A percentile compares a stretch with the other conserved stretches of the same genome.
phyloP scores from a whole-genome alignment of 2,797 vertebrate species.

The Brotogeris chrysoptera region DNA sequence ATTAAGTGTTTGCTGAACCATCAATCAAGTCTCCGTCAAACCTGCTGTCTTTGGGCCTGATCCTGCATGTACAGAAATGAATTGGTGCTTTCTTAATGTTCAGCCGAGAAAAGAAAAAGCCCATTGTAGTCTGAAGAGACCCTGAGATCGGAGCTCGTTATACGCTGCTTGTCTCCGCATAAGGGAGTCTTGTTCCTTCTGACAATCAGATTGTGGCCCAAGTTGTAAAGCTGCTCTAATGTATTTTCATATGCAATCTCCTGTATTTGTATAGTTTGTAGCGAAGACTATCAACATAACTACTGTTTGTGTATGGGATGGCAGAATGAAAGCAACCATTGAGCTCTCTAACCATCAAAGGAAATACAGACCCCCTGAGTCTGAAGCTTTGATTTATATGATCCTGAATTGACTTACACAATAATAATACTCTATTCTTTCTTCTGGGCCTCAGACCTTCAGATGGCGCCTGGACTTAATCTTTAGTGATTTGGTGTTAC shows the following conservation, averaged over 20 bases:
- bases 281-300: constrained; percentile 42
- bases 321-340: constrained; percentile 64
- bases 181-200: constrained; percentile 49
- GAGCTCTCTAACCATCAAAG: constrained; percentile 53
- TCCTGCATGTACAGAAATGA: constrained; percentile 16
- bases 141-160: constrained; percentile 18
- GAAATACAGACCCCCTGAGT: background rate
- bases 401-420: background rate
- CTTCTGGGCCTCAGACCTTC: constrained; percentile 9
- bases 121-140: constrained; percentile 21
- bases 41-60: constrained; percentile 7
- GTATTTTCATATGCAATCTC: constrained; percentile 21
- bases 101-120: constrained; percentile 39
- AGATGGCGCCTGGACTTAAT: constrained; percentile 22
- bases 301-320: constrained; percentile 37
- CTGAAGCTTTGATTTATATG: constrained; percentile 26
- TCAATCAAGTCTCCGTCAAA: background rate
- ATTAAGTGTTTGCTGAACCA: background rate
- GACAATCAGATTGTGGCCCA: constrained; percentile 50
- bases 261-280: constrained; percentile 19
- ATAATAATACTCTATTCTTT: constrained; percentile 28
- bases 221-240: constrained; percentile 43
- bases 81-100: constrained; percentile 14
- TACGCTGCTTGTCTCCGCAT: background rate
- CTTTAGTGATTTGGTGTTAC: constrained; percentile 71